These are phyloP conservation scores for Drosophila formosana DNA, from an alignment of 2,888 invertebrate genomes.

Conservation along the genomic window DNA sequence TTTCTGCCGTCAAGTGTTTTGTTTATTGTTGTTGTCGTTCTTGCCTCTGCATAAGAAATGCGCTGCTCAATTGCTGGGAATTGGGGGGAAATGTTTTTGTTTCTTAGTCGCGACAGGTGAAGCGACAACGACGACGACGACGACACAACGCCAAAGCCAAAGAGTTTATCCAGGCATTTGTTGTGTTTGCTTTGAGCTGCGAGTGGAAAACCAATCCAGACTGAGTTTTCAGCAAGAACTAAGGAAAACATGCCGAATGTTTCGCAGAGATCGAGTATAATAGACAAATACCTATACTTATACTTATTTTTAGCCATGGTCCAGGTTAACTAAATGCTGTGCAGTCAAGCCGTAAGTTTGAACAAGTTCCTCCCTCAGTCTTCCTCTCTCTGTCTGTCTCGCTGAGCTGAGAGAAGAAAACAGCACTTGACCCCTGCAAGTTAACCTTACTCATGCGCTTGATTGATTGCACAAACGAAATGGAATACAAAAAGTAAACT, in stretches of 20 bases:
- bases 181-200: conserved; percentile 27
- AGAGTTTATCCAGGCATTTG: conserved; percentile 41
- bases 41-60: conserved; percentile 55
- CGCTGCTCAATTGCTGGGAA: conserved; percentile 39
- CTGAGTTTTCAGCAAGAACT: conserved; percentile 10
- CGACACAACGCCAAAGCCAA: conserved; percentile 1
- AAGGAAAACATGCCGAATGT: conserved; percentile 11
- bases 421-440: conserved; percentile 47
- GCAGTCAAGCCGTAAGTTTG: conserved; percentile 52
- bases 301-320: conserved; percentile 7
- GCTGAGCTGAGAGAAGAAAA: not conserved
- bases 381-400: not conserved
- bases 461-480: conserved; percentile 73
- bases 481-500: conserved; percentile 45
- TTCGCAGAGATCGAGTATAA: not conserved
- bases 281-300: conserved; percentile 8
- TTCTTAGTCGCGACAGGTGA: conserved; percentile 43
- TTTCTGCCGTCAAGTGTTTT: conserved; percentile 38
- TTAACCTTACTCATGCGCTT: conserved; percentile 69
- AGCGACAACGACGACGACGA: conserved; percentile 6
- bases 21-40: conserved; percentile 37
- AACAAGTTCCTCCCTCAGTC: conserved; percentile 22
- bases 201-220: conserved; percentile 2
- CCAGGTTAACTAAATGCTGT: conserved; percentile 43
- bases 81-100: conserved; percentile 40